phyloP scores from a whole-genome alignment of 2,888 invertebrate genomes.

The Zeuzera pyrina region DNA sequence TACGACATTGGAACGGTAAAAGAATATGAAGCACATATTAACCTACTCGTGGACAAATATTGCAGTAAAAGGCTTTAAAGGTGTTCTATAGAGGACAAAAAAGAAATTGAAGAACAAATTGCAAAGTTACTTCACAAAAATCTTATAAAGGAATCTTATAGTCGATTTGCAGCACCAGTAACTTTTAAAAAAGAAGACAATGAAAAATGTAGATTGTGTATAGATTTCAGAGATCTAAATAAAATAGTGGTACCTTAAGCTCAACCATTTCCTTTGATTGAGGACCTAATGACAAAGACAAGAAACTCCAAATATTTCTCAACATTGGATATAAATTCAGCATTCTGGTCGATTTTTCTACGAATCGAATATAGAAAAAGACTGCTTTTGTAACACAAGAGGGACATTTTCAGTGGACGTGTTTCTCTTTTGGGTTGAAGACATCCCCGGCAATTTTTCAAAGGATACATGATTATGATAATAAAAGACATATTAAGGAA shows the following conservation, averaged over 20 bases:
- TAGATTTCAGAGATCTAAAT: conserved; percentile 19
- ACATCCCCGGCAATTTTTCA: conserved; percentile 22
- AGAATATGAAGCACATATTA: conserved; percentile 20
- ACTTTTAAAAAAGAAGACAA: conserved; percentile 9
- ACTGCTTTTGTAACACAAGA: conserved; percentile 16
- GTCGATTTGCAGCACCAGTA: conserved; percentile 11
- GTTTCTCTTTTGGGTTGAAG: conserved; percentile 21
- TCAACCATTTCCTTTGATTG: conserved; percentile 19
- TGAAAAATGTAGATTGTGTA: conserved; percentile 21
- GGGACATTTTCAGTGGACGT: conserved; percentile 17
- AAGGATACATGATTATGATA: no score
- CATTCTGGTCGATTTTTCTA: neutral
- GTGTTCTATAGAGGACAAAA: conserved; percentile 8
- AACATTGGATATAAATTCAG: neutral
- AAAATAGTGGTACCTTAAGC: conserved; percentile 18
- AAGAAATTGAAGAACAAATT: conserved; percentile 9
- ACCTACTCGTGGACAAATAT: conserved; percentile 16
- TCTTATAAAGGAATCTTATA: conserved; percentile 7
- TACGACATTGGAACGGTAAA: conserved; percentile 13
- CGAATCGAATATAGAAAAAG: conserved; percentile 7
- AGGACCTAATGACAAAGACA: neutral
- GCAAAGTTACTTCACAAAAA: conserved; percentile 8
- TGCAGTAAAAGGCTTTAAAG: conserved; percentile 16
- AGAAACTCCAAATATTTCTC: neutral
- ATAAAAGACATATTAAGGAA: no score